phyloP scores from a whole-genome alignment of 2,113 vertebrate genomes.

The Eudyptes chrysolophus region DNA sequence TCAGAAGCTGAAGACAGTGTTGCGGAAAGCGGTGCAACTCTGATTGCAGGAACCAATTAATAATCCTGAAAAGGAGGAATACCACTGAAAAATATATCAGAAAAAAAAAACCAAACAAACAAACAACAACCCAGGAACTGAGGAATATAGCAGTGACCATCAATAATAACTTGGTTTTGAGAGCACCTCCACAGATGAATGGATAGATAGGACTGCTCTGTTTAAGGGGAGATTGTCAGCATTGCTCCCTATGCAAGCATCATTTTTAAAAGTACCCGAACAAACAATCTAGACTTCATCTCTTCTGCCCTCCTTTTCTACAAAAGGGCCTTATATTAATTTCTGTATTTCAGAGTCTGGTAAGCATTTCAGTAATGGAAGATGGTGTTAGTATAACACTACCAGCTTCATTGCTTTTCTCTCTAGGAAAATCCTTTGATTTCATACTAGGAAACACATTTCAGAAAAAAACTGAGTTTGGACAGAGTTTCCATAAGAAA shows the following conservation, averaged over 20 bases:
- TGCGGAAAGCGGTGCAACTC: neutral
- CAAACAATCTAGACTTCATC: neutral
- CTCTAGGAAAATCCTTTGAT: neutral
- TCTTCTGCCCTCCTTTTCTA: neutral
- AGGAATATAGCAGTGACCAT: neutral
- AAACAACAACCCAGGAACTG: neutral
- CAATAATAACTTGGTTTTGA: neutral
- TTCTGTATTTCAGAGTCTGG: neutral
- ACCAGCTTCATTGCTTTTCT: neutral
- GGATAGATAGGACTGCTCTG: neutral
- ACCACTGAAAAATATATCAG: neutral
- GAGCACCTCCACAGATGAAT: neutral
- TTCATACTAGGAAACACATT: neutral
- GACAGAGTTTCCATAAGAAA: neutral
- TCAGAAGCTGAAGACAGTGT: neutral
- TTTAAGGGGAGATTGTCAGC: neutral
- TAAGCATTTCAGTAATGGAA: neutral
- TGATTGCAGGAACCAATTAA: neutral
- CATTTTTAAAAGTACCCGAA: neutral
- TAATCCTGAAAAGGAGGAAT: neutral
- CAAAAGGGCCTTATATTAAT: neutral
- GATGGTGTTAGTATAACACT: neutral
- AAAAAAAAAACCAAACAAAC: neutral
- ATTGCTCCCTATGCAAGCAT: neutral
- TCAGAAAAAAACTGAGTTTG: neutral